phyloP scores from a whole-genome alignment of 2,113 vertebrate genomes.

The Camelus dromedarius region DNA sequence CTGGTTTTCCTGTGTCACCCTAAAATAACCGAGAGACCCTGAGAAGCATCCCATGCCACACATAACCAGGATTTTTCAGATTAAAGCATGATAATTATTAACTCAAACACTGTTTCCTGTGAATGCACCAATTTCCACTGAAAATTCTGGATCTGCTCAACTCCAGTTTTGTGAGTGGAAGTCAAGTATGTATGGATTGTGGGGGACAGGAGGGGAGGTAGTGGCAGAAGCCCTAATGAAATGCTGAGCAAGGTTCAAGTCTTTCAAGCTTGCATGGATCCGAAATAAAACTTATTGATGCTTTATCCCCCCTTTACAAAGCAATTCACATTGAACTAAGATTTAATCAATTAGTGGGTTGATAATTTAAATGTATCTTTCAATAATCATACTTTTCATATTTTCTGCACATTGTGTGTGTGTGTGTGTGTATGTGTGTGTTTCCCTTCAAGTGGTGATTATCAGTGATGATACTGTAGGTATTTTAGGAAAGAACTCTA shows the following conservation, averaged over 20 bases:
- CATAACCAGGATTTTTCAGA: not conserved
- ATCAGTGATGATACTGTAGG: not conserved
- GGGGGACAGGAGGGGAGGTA: not conserved
- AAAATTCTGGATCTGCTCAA: not conserved
- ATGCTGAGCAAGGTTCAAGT: slow-evolving; percentile 44
- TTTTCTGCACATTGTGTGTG: not conserved
- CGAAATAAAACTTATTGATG: slow-evolving; percentile 60
- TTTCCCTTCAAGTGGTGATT: not conserved
- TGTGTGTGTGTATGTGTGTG: not conserved
- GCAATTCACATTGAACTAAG: slow-evolving; percentile 53
- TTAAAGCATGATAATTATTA: not conserved
- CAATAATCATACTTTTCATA: slow-evolving; percentile 20
- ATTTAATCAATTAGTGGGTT: slow-evolving; percentile 54
- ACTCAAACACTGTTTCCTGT: not conserved
- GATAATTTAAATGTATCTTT: slow-evolving; percentile 56
- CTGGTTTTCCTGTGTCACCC: not conserved
- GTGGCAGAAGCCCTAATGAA: not conserved
- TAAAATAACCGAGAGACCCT: not conserved
- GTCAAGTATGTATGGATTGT: not conserved
- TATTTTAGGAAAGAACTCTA: not conserved
- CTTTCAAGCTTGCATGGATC: not conserved
- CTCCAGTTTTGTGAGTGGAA: not conserved
- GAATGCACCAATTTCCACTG: not conserved
- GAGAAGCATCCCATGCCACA: not conserved
- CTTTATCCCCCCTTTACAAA: slow-evolving; percentile 17